These are phyloP conservation scores for Drosophila recens DNA, from an alignment of 2,888 invertebrate species.

Conservation along the genomic window DNA sequence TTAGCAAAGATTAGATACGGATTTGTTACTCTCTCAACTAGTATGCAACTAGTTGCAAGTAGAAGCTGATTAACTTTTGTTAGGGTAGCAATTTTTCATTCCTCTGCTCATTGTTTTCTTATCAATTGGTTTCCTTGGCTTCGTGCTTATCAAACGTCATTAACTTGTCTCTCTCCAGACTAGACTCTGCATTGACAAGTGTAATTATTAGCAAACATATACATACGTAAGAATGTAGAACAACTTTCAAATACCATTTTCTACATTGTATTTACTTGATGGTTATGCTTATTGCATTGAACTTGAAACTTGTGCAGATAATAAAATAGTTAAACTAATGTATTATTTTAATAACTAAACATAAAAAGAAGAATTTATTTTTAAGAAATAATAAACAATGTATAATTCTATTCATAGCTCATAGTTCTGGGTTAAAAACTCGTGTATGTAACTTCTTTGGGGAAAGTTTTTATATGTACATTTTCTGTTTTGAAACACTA, in stretches of 20 bases:
- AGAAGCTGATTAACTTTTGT: constrained; percentile 46
- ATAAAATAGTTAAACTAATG: background rate
- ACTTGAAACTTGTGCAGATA: constrained; percentile 6
- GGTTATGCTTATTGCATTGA: constrained; percentile 11
- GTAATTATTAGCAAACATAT: constrained; percentile 9
- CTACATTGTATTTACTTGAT: constrained; percentile 26
- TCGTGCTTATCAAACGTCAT: constrained; percentile 46
- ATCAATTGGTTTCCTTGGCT: constrained; percentile 34
- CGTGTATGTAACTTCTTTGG: no score
- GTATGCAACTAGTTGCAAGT: background rate
- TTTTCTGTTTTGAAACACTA: no score
- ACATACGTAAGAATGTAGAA: constrained; percentile 13
- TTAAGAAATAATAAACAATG: background rate
- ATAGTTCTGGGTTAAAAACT: no score
- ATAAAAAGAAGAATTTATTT: background rate
- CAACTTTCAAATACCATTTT: constrained; percentile 23
- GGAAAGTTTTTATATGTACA: no score
- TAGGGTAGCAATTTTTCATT: constrained; percentile 40
- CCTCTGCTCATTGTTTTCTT: constrained; percentile 16
- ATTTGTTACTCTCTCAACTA: background rate
- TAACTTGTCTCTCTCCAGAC: constrained; percentile 5
- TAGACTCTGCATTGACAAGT: constrained; percentile 1
- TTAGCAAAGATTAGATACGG: constrained; percentile 48
- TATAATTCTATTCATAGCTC: no score
- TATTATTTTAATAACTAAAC: background rate